These are phyloP conservation scores for Tiliqua scincoides DNA, from an alignment of 2,113 vertebrate genomes.

Conservation along the genomic window DNA sequence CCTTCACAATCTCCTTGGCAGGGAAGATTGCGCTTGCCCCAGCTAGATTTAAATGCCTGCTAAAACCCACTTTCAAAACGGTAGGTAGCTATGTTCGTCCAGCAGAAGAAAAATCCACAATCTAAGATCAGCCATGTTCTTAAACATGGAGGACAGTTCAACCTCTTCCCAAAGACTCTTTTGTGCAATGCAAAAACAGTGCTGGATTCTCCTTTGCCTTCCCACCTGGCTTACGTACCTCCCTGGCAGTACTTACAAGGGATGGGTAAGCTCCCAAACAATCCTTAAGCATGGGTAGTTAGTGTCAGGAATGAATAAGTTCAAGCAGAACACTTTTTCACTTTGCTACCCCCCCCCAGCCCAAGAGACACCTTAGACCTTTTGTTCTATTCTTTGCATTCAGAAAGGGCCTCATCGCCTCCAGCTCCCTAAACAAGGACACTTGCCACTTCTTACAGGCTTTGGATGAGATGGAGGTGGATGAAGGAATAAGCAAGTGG, in stretches of 20 bases:
- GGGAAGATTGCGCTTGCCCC: neutral
- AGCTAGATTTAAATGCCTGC: neutral
- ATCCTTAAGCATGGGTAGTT: conserved; percentile 32
- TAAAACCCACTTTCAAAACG: no score
- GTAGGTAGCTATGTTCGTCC: no score
- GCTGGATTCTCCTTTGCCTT: neutral
- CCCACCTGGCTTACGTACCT: neutral
- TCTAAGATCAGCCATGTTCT: no score
- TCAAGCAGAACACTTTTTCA: conserved; percentile 46
- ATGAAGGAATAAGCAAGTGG: neutral
- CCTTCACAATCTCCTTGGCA: neutral
- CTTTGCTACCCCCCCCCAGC: conserved; percentile 19
- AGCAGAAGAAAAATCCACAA: no score
- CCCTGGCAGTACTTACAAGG: conserved; percentile 24
- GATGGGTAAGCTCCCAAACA: conserved; percentile 31
- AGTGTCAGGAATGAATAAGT: conserved; percentile 11
- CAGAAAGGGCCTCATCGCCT: conserved; percentile 29
- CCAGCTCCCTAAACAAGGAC: neutral
- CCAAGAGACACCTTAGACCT: conserved; percentile 7
- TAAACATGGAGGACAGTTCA: no score
- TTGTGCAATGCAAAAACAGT: neutral
- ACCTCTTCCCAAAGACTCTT: rapidly evolving
- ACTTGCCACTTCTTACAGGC: neutral
- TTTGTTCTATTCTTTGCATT: conserved; percentile 46
- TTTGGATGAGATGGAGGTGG: neutral